A percentile compares a stretch with the other conserved stretches of the same genome.
Conservation (phyloP, 2,113 vertebrate genomes). For the Opisthocomus hoazin region DNA sequence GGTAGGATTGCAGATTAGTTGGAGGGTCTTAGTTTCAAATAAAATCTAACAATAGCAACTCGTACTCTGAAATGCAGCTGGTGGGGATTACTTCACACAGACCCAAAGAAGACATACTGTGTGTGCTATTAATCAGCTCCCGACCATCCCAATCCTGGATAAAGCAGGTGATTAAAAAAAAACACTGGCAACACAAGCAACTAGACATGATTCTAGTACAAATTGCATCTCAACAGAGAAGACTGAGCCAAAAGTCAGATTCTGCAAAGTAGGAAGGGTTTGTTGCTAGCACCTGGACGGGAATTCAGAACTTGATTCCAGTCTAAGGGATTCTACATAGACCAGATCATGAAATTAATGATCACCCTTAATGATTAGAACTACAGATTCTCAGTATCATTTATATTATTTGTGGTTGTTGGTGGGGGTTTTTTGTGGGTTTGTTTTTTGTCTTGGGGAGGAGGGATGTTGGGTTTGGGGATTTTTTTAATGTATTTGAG, state of each 20-base stretch:
- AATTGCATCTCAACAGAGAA: neutral
- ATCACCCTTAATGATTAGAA: neutral
- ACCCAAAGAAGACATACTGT: neutral
- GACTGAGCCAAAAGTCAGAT: neutral
- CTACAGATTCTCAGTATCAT: neutral
- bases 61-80: neutral
- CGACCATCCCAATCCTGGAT: neutral
- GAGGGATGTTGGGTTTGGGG: accelerated
- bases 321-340: neutral
- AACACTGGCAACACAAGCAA: neutral
- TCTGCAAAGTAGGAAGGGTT: neutral
- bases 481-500: neutral
- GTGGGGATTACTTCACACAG: neutral
- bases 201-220: neutral
- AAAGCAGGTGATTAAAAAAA: neutral
- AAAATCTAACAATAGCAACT: neutral
- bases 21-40: neutral
- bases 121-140: neutral
- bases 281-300: neutral
- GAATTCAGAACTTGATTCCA: neutral
- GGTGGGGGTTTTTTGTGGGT: neutral
- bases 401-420: neutral
- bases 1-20: neutral
- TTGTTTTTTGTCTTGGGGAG: too few relatives aligned
- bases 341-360: neutral